These are phyloP conservation scores for Sebastes oblongus DNA, from an alignment of 2,797 vertebrate species.

Conservation along the genomic window DNA sequence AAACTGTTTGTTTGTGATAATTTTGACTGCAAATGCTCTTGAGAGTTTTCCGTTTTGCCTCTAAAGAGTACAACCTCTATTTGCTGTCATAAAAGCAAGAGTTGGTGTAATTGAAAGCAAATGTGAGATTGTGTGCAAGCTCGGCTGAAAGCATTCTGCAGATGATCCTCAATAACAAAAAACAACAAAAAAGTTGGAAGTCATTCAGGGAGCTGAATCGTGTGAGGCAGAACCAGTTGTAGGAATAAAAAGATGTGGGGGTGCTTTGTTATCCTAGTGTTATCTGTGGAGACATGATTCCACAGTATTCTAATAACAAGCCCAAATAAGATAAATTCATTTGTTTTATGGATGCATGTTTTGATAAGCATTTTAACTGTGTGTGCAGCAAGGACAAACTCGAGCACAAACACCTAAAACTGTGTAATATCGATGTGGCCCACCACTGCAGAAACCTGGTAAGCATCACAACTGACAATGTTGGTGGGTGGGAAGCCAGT, in stretches of 20 bases:
- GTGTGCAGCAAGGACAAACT: neutral
- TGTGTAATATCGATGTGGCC: neutral
- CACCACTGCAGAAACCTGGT: neutral
- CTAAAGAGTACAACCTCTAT: neutral
- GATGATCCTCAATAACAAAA: constrained; percentile 11
- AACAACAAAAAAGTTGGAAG: neutral
- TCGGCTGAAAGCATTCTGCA: constrained; percentile 17
- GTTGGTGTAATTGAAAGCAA: constrained; percentile 29
- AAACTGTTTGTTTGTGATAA: neutral
- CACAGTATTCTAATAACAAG: neutral
- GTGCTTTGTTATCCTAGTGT: neutral
- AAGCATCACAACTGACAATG: neutral
- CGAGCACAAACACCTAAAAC: neutral
- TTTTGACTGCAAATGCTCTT: neutral
- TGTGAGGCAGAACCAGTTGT: neutral
- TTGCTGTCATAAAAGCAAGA: neutral
- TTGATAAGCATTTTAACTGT: neutral
- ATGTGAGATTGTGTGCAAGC: constrained; percentile 11
- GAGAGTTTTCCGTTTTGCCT: constrained; percentile 19
- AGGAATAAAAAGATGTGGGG: constrained; percentile 7
- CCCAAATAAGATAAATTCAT: neutral
- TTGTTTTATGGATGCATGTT: neutral
- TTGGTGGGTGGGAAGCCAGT: neutral
- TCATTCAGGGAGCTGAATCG: neutral
- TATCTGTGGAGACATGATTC: constrained; percentile 1